Base-by-base conservation (phyloP, 1,140 invertebrate species). In the Drosophila suzukii region DNA sequence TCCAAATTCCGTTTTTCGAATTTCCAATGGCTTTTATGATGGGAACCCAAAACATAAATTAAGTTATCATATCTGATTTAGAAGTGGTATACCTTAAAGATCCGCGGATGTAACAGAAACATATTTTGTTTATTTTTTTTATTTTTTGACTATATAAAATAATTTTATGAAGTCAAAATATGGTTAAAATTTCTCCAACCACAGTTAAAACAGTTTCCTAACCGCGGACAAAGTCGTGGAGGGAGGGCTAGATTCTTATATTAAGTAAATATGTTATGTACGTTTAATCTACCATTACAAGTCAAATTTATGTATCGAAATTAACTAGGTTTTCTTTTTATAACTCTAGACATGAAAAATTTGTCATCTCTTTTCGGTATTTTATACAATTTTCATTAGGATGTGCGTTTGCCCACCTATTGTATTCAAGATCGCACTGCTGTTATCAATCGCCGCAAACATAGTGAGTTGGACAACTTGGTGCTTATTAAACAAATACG, bases 361-460 rank as follows among this genome's bases (percentile, higher is more conserved):
- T 32, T 60, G 65, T 60, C 56, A 24, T 13, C 20, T 38, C 10
- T 13, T 13, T 39, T 27, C 3, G 20, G 4, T 39, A 7, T 39
- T 20, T 11, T 20, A 24, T 11, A 10, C 54, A 50, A 50, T 46
- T 66, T 4, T 15, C 13, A 46, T 20, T 20, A 41, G 6, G 10
- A 79, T 80, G 78, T 80, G 78, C 41, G 12, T 43, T 20, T 51
- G 57, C 41, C 49, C 70, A 13, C 32, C 8, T 6, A 4, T 24
- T 2, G 6, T 6, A 1, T 13, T 68, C 0, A 68, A 44, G 20
- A n/a, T 63, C n/a, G 4, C 8, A 0, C 15, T 60, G 2, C 20
- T 80, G 7, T 3, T 58, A 0, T 4, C 39, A 1, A 39, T 56
- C 7, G 8, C 20, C 4, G 0, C 46, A 3, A n/a, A 56, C 1